Conservation (phyloP, 2,888 invertebrate genomes). For the Drosophila vallismaia region DNA sequence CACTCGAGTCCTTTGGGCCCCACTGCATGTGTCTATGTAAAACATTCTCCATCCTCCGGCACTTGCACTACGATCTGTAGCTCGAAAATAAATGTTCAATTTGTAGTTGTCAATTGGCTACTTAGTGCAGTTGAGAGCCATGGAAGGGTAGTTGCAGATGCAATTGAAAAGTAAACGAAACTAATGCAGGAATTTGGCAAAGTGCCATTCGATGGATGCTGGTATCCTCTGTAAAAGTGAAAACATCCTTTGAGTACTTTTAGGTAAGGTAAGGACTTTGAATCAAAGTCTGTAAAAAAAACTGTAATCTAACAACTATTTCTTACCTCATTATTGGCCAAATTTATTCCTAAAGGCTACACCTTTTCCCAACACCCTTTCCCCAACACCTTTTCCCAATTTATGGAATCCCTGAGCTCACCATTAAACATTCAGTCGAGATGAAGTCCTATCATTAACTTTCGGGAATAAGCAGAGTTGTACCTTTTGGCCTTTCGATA, state of each 20-base stretch:
- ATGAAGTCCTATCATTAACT: conserved; percentile 67
- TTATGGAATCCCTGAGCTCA: conserved; percentile 4
- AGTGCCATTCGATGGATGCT: conserved; percentile 26
- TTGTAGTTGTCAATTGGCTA: conserved; percentile 58
- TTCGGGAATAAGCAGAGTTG: conserved; percentile 21
- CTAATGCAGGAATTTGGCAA: conserved; percentile 37
- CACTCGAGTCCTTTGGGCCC: conserved; percentile 34
- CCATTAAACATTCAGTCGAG: conserved; percentile 11
- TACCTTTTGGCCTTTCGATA: conserved; percentile 63
- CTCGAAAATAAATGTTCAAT: conserved; percentile 56
- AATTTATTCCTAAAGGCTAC: background rate
- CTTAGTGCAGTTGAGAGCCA: conserved; percentile 25
- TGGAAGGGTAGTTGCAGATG: conserved; percentile 16
- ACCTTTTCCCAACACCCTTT: background rate
- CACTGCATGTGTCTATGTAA: conserved; percentile 26
- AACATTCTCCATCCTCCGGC: conserved; percentile 10
- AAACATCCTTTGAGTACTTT: conserved; percentile 4
- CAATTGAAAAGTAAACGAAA: conserved; percentile 46
- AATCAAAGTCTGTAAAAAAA: background rate
- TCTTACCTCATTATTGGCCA: background rate
- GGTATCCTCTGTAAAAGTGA: conserved; percentile 6
- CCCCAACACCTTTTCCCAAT: conserved; percentile 5
- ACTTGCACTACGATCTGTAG: conserved; percentile 32
- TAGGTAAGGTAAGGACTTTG: background rate
- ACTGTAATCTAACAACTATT: too few species aligned